phyloP scores from a whole-genome alignment of 1,140 invertebrate species.

The Anastatus disparis region DNA sequence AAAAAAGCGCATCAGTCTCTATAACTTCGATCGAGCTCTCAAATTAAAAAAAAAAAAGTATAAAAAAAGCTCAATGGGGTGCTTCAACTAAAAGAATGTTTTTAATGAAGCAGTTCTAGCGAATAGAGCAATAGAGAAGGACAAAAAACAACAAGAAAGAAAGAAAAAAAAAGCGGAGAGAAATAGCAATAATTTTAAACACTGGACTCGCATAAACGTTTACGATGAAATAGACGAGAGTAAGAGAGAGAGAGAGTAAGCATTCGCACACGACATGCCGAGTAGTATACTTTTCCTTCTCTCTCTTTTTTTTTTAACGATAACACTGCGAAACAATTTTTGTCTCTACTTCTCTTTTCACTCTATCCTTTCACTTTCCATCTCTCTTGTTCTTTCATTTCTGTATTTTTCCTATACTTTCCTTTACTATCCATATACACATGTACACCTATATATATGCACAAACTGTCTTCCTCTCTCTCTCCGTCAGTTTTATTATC shows the following conservation, averaged over 20 bases:
- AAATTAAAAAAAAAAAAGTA: background rate
- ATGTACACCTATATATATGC: no score
- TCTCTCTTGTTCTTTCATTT: background rate
- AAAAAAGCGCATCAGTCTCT: no score
- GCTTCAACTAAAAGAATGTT: conserved; percentile 6
- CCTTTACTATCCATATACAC: conserved; percentile 39
- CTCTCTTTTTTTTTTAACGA: conserved; percentile 39
- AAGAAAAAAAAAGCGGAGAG: no score
- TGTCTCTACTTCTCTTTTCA: conserved; percentile 20
- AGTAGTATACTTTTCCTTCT: no score
- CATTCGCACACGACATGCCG: no score
- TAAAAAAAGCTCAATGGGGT: background rate
- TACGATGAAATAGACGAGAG: background rate
- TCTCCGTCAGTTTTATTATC: conserved; percentile 19
- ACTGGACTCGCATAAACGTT: background rate
- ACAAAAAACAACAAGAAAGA: no score
- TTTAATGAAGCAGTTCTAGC: background rate
- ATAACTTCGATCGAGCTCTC: background rate
- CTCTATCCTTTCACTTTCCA: background rate
- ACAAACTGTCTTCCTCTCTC: background rate
- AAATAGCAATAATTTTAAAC: conserved; percentile 2
- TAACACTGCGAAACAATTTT: conserved; percentile 51
- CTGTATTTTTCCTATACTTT: conserved; percentile 32
- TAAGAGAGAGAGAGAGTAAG: no score
- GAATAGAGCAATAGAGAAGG: no score